Percentiles rank a stretch among this genome's conserved stretches.
These are phyloP conservation scores for Tenthredo amoena DNA, from an alignment of 2,888 invertebrate genomes.

Conservation along the genomic window DNA sequence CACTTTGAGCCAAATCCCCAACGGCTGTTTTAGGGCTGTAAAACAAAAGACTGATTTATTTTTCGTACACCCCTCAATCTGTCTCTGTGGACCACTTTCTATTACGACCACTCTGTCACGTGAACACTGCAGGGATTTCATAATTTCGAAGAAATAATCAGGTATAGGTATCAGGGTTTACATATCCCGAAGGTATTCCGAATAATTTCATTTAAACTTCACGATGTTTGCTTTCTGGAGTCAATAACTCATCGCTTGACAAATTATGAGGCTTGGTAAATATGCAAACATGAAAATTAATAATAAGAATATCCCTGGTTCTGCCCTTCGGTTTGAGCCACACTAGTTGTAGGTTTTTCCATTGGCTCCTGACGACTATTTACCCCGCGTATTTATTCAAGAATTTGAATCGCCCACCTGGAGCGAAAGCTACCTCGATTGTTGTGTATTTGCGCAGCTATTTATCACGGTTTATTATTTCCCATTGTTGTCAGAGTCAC, in stretches of 20 bases:
- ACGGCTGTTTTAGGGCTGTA: constrained; percentile 72
- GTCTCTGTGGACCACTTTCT: constrained; percentile 72
- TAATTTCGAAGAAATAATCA: neutral
- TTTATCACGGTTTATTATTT: constrained; percentile 79
- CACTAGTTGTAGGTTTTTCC: neutral
- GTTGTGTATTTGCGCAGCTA: constrained; percentile 75
- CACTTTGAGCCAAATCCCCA: constrained; percentile 69
- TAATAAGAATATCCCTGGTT: constrained; percentile 47
- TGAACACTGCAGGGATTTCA: neutral
- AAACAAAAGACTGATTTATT: constrained; percentile 75
- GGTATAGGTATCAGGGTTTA: neutral
- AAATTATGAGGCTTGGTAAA: constrained; percentile 53
- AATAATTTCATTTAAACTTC: neutral
- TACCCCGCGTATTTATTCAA: constrained; percentile 69
- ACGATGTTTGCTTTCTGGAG: constrained; percentile 28
- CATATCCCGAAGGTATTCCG: neutral
- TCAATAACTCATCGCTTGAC: constrained; percentile 48
- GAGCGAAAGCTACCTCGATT: constrained; percentile 64
- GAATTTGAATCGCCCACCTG: constrained; percentile 72
- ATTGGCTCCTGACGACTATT: constrained; percentile 63
- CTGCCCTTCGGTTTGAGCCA: neutral
- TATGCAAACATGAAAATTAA: constrained; percentile 61
- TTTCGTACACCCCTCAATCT: constrained; percentile 68
- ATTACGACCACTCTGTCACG: constrained; percentile 60
- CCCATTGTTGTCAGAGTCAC: constrained; percentile 75